These are phyloP conservation scores for Folsomia manolachei DNA, from an alignment of 2,888 invertebrate species.

Conservation along the genomic window DNA sequence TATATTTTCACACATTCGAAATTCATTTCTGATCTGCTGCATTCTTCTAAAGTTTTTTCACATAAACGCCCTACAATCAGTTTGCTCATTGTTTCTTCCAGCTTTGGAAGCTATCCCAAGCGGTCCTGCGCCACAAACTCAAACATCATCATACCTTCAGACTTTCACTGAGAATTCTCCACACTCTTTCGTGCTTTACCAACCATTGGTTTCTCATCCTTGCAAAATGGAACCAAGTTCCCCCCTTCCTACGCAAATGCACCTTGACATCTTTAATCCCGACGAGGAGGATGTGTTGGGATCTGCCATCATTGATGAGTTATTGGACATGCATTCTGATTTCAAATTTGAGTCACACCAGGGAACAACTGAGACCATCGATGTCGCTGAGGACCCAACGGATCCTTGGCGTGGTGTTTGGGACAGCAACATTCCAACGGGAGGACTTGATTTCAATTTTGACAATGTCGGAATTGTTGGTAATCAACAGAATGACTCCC, in stretches of 20 bases:
- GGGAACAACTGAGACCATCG: constrained; percentile 8
- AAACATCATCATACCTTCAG: background rate
- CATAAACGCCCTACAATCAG: background rate
- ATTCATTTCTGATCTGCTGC: background rate
- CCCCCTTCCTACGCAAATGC: constrained; percentile 13
- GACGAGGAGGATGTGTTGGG: constrained; percentile 16
- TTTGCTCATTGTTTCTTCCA: constrained; percentile 19
- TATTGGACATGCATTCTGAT: constrained; percentile 34
- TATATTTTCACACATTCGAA: background rate
- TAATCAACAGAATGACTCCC: background rate
- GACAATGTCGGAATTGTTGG: constrained; percentile 21
- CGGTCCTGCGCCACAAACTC: constrained; percentile 5
- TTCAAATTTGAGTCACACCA: constrained; percentile 41
- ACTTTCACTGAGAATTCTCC: background rate
- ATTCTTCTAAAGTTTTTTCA: too few species aligned
- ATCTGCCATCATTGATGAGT: constrained; percentile 23
- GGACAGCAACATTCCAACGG: constrained; percentile 43
- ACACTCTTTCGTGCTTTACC: background rate
- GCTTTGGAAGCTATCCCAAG: constrained; percentile 44
- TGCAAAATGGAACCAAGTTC: constrained; percentile 27
- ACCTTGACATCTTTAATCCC: constrained; percentile 25
- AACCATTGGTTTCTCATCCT: background rate
- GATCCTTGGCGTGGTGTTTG: constrained; percentile 48
- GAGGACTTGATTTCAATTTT: constrained; percentile 49
- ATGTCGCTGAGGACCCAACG: constrained; percentile 46